Base-by-base conservation (phyloP, 1,140 invertebrate species). In the Magallana angulata region DNA sequence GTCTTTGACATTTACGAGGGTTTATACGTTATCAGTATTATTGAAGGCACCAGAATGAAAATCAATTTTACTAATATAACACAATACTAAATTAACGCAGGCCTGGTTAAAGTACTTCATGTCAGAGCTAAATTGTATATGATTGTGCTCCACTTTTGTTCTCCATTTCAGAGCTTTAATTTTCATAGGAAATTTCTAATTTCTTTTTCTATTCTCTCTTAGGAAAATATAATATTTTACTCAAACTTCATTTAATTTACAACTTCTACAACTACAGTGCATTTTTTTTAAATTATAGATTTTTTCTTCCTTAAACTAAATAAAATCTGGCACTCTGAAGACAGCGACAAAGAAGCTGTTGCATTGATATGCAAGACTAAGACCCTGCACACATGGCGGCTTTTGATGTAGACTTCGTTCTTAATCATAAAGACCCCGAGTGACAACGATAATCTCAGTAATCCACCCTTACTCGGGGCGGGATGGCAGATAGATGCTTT, bases 61-160 rank as follows among this genome's bases (percentile, higher is more conserved):
- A 76, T 30, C 68, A 76, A 76, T 76, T 76, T 76, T 76, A 76
- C 68, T 76, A 76, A 76, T 76, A 76, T 76, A 76, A 76, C 68
- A 76, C 68, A 36, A 76, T 76, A 76, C 24, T 76, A 76, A 76
- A 76, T 76, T 76, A 76, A 76, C 68, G 7, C 68, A 30, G 1
- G 68, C 24, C 12, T 76, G 68, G 68, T 76, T 76, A 76, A 30
- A 76, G 68, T 12, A 30, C 24, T 76, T 36, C 7, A 24, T 76
- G 68, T 76, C 68, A 30, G 5, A 48, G 24, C 68, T 36, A 76
- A 76, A 76, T 14, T 30, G 18, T 12, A 30, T 76, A 5, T 76
- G 24, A 36, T 76, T 76, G 12, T 71, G 11, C 24, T 48, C 5
- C 36, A 4, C 36, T 48, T 48, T 48, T 48, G 36, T 48, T 48